These are phyloP conservation scores for Dexiosoma caninum DNA, from an alignment of 2,888 invertebrate species.

Conservation along the genomic window DNA sequence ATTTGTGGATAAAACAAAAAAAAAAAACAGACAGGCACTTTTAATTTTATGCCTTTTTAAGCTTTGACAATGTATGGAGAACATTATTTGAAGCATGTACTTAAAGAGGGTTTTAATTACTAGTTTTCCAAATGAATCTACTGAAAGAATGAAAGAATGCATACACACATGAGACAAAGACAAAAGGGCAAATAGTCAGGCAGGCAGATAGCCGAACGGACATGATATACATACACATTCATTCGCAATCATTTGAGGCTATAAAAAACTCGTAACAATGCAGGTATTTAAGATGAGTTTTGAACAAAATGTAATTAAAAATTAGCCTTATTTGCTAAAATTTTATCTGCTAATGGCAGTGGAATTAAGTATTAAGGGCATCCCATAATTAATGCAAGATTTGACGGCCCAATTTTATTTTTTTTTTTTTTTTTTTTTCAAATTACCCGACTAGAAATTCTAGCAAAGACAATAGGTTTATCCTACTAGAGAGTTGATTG, in stretches of 20 bases:
- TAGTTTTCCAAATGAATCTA: conserved; percentile 30
- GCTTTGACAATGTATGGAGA: conserved; percentile 44
- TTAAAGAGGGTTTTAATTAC: conserved; percentile 50
- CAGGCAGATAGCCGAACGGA: background rate
- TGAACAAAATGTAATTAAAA: conserved; percentile 14
- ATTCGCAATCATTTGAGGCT: background rate
- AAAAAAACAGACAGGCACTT: conserved; percentile 8
- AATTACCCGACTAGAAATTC: too few species aligned
- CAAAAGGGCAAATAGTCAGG: background rate
- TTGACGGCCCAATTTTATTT: too few species aligned
- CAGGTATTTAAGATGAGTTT: background rate
- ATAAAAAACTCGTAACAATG: background rate
- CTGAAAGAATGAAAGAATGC: background rate
- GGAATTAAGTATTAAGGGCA: background rate
- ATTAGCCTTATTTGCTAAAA: conserved; percentile 15
- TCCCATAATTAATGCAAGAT: background rate
- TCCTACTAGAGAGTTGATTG: too few species aligned
- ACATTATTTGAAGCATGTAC: conserved; percentile 34
- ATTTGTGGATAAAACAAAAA: background rate
- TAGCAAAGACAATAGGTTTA: too few species aligned
- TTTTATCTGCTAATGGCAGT: background rate
- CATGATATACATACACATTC: background rate
- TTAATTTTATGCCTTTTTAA: conserved; percentile 55
- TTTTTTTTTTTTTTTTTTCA: too few species aligned
- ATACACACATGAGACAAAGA: background rate